These are phyloP conservation scores for Geococcyx californianus DNA, from an alignment of 2,113 vertebrate species.

Conservation along the genomic window DNA sequence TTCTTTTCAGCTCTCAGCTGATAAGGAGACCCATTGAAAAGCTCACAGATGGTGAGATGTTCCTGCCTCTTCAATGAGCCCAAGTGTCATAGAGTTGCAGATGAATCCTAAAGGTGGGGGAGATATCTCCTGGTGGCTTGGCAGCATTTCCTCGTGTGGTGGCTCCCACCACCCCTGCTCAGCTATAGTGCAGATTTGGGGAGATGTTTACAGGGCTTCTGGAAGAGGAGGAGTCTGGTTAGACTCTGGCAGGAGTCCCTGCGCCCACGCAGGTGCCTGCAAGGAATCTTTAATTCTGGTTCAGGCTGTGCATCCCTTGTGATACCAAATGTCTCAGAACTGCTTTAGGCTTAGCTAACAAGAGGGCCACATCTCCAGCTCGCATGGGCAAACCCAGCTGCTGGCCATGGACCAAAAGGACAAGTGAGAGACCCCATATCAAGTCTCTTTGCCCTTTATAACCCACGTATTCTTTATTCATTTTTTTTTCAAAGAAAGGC, in stretches of 20 bases:
- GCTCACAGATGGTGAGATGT: neutral
- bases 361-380: neutral
- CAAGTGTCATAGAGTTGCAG: neutral
- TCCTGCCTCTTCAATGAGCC: neutral
- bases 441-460: neutral
- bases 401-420: neutral
- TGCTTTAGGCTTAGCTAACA: neutral
- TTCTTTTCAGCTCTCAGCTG: neutral
- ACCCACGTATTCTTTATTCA: neutral
- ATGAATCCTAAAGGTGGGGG: neutral
- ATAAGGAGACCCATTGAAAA: neutral
- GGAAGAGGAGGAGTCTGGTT: neutral
- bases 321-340: neutral
- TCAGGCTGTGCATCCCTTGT: neutral
- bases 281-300: neutral
- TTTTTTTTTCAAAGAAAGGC: neutral
- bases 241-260: neutral
- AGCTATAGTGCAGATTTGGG: neutral
- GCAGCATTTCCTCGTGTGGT: neutral
- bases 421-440: neutral
- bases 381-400: neutral
- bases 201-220: neutral
- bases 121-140: neutral
- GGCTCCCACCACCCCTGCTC: neutral
- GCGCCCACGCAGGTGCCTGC: neutral